Conservation (phyloP, 2,888 invertebrate genomes). For the Brachycybe producta region DNA sequence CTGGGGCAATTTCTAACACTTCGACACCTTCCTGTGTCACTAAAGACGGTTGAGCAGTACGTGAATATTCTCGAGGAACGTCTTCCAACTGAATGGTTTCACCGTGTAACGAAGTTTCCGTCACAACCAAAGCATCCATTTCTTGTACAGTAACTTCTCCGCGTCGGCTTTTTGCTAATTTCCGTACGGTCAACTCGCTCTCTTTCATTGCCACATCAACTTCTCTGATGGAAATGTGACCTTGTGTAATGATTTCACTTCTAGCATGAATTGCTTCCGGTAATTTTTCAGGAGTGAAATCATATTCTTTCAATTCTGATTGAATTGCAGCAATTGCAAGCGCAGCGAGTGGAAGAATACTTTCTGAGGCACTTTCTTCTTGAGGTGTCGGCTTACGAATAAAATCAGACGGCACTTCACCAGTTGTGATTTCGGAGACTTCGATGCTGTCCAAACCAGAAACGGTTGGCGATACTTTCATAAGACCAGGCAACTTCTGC, state of each 20-base stretch:
- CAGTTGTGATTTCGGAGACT: slow-evolving; percentile 16
- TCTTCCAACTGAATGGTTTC: slow-evolving; percentile 5
- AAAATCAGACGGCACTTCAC: slow-evolving; percentile 13
- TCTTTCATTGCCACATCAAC: slow-evolving; percentile 50
- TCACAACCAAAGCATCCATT: slow-evolving; percentile 13
- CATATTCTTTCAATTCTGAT: slow-evolving; percentile 20
- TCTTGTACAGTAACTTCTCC: slow-evolving; percentile 18
- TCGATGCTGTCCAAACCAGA: slow-evolving; percentile 13
- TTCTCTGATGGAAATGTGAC: slow-evolving; percentile 48
- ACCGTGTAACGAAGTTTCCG: slow-evolving; percentile 1
- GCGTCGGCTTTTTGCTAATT: slow-evolving; percentile 14
- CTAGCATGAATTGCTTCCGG: slow-evolving; percentile 19
- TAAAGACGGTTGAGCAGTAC: slow-evolving; percentile 35
- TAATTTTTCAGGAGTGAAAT: slow-evolving; percentile 16
- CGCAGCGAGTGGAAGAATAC: slow-evolving; percentile 11
- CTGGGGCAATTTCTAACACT: slow-evolving; percentile 31
- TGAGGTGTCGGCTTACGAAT: slow-evolving; percentile 8
- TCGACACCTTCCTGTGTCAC: slow-evolving; percentile 31
- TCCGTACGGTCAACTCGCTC: slow-evolving; percentile 12
- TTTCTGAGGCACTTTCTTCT: slow-evolving; percentile 8
- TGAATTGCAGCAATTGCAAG: slow-evolving; percentile 3
- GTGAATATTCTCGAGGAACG: neutral
- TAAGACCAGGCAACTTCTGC: neutral
- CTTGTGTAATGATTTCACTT: slow-evolving; percentile 41
- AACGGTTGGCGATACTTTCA: slow-evolving; percentile 13